Evolutionary conservation across 2,888 invertebrate genomes (phyloP), one percentile per base, ranked within the genome.

Genomic region (Drosophila diplacantha): DNA sequence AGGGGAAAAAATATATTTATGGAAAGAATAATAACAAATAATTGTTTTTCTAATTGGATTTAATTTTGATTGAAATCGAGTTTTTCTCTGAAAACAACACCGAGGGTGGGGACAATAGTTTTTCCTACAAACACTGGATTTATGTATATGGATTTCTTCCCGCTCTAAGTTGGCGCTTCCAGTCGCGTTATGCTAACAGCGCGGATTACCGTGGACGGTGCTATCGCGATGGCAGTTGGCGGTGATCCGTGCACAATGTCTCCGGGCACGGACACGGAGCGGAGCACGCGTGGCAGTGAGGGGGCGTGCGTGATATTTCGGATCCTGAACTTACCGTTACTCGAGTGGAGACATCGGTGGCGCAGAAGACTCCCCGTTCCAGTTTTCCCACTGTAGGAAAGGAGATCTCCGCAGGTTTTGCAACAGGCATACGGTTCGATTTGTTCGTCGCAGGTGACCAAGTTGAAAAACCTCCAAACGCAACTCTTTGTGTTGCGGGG

Each of bases 221-320:
- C 44, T 31, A 46, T 46, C 54, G 65, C 55, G 65, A 66, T 66
- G 66, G 52, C 47, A 66, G 12, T 43, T 56, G 39, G 35, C 54
- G 44, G 24, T 24, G 55, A 55, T 63, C 65, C 63, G 63, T 61
- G 63, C 50, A 31, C 38, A 37, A 22, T 35, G 29, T 39, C 44
- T 39, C 31, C 43, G 52, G 37, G 52, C 52, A 24, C 38, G 44
- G 49, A 32, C 59, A 57, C 66, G 65, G 66, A 51, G 44, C 39
- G 56, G 75, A 64, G 67, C 77, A 77, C 78, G 78, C 78, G 78
- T 78, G 78, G 77, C 83, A 80, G 71, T 81, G 76, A 71, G 71
- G 71, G 73, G 52, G 26, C 69, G 69, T 69, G 69, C 69, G 69
- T 69, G 69, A 69, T 20, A 68, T 73, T 75, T 67, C 66, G 66